Evolutionary conservation across 2,113 vertebrate genomes (phyloP).

Genomic region (Ciconia maguari): DNA sequence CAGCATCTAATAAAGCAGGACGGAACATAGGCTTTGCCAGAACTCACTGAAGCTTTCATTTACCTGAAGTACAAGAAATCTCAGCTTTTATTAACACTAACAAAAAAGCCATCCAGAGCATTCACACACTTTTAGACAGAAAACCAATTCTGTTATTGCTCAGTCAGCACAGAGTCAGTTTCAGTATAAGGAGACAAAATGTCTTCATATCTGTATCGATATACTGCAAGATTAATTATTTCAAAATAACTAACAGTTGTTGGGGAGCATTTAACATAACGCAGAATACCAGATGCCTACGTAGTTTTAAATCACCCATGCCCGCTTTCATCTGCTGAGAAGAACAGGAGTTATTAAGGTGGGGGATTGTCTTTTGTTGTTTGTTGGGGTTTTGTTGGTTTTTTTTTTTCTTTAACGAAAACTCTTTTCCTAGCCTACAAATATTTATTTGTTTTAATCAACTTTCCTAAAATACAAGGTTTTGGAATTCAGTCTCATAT

Average conservation of each 20-base stretch:
- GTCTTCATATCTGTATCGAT: background rate
- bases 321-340: background rate
- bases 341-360: background rate
- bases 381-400: background rate
- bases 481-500: background rate
- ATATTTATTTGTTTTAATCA: background rate
- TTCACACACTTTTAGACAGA: background rate
- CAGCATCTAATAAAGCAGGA: background rate
- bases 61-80: background rate
- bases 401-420: background rate
- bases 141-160: background rate
- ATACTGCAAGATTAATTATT: background rate
- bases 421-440: background rate
- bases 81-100: background rate
- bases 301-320: background rate
- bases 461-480: background rate
- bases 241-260: background rate
- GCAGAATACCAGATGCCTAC: background rate
- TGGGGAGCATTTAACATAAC: background rate
- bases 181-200: background rate
- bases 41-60: background rate
- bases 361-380: background rate
- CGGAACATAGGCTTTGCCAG: background rate
- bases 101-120: background rate
- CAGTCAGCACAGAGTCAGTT: background rate